These are phyloP conservation scores for Halichondria panicea DNA, from an alignment of 37 sponge, comb jelly and placozoan genomes.

Conservation along the genomic window DNA sequence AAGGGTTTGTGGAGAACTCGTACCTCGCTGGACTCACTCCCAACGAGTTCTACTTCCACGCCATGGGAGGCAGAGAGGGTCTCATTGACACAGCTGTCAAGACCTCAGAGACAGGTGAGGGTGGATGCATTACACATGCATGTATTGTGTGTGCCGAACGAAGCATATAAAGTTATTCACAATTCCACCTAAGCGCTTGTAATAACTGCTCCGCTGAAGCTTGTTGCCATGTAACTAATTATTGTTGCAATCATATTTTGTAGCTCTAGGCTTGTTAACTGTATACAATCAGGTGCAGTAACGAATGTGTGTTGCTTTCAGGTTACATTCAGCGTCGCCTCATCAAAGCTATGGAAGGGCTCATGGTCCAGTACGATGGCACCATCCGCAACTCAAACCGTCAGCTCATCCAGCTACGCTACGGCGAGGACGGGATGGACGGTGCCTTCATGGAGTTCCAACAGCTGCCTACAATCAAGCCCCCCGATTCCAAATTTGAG, in stretches of 20 bases:
- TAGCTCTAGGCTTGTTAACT: not conserved
- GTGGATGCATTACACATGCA: not conserved
- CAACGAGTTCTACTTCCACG: conserved; percentile 99
- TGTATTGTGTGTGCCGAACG: too few species aligned
- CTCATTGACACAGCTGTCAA: conserved; percentile 99
- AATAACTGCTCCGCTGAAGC: too few species aligned
- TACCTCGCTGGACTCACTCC: conserved; percentile 98
- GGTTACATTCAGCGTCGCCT: conserved; percentile 99
- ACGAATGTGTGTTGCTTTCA: not conserved
- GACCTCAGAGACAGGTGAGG: conserved; percentile 94
- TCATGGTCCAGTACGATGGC: conserved; percentile 97
- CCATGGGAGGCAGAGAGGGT: conserved; percentile 99
- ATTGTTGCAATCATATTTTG: not conserved
- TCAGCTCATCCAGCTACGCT: conserved; percentile 94
- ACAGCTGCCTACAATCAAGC: conserved; percentile 83
- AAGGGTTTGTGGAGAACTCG: conserved; percentile 99
- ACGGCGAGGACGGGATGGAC: conserved; percentile 99
- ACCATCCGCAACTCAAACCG: conserved; percentile 92
- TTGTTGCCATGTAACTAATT: too few species aligned
- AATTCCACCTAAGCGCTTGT: too few species aligned
- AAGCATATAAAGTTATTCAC: too few species aligned
- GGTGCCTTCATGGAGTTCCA: conserved; percentile 97
- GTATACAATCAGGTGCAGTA: not conserved
- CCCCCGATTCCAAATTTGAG: conserved; percentile 81
- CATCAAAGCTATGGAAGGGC: conserved; percentile 99